Percentiles rank a stretch among this genome's conserved stretches.
Conservation (phyloP, 1,140 invertebrate genomes). For the Lepidostoma basale region DNA sequence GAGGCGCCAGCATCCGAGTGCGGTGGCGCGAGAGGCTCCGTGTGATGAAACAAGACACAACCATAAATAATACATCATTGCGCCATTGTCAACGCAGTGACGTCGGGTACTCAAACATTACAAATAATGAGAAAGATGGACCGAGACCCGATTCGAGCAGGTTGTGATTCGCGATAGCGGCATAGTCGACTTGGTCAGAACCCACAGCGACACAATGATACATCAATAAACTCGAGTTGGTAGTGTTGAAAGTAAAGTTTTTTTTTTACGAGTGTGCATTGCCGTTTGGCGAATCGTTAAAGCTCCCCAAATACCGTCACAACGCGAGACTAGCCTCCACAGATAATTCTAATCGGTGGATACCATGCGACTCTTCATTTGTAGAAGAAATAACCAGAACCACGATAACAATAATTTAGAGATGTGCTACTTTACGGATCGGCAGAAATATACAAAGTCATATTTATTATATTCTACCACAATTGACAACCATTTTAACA, state of each 20-base stretch:
- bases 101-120: neutral
- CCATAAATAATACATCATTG: neutral
- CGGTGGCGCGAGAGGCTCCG: neutral
- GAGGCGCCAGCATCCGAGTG: neutral
- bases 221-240: too few species aligned
- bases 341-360: neutral
- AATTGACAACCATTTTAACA: too few species aligned
- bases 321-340: neutral
- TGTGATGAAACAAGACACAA: neutral
- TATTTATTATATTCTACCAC: too few species aligned
- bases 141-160: too few species aligned
- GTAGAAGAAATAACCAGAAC: constrained; percentile 18
- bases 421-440: too few species aligned
- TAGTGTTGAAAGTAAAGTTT: too few species aligned
- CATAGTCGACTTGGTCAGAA: too few species aligned
- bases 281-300: too few species aligned
- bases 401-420: constrained; percentile 21
- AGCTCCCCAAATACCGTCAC: constrained; percentile 9
- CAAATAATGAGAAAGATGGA: neutral
- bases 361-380: constrained; percentile 10
- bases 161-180: too few species aligned
- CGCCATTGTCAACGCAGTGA: neutral
- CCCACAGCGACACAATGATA: too few species aligned
- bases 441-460: too few species aligned
- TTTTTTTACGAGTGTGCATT: too few species aligned